phyloP scores from a whole-genome alignment of 2,113 vertebrate genomes.

The Actenoides lindsayi region DNA sequence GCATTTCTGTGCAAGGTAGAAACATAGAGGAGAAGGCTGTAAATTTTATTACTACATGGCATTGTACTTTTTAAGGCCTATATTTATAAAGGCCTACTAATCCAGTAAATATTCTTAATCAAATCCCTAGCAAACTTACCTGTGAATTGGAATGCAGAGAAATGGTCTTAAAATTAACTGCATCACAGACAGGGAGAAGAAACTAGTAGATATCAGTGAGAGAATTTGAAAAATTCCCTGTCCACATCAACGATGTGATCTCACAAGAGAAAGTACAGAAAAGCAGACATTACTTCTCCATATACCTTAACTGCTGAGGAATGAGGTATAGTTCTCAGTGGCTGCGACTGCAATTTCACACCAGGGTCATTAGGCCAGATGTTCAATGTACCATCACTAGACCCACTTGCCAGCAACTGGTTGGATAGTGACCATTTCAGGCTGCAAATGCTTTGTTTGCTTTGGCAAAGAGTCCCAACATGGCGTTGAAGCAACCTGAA shows the following conservation, averaged over 20 bases:
- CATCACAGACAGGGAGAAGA: not conserved
- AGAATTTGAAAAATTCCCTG: not conserved
- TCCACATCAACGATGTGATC: not conserved
- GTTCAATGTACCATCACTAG: constrained; percentile 71
- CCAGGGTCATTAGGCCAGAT: constrained; percentile 74
- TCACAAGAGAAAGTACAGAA: not conserved
- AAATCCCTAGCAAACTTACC: not conserved
- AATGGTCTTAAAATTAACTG: not conserved
- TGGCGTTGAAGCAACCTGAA: constrained; percentile 50
- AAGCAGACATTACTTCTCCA: not conserved
- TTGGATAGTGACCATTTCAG: constrained; percentile 79
- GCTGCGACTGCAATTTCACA: constrained; percentile 6
- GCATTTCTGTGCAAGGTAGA: not conserved
- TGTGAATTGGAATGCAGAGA: not conserved
- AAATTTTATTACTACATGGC: not conserved
- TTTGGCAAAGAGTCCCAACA: constrained; percentile 62
- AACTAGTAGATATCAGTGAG: not conserved
- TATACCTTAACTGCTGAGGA: constrained; percentile 80
- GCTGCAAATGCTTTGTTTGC: constrained; percentile 72
- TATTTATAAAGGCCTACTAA: not conserved
- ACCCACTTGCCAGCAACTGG: constrained; percentile 75
- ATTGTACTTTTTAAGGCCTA: not conserved
- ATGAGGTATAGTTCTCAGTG: constrained; percentile 66
- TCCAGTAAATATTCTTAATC: not conserved
- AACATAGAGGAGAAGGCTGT: not conserved